Evolutionary conservation across 2,888 invertebrate genomes (phyloP), one percentile per base, ranked within the genome.

Genomic region (Atrina japonica): DNA sequence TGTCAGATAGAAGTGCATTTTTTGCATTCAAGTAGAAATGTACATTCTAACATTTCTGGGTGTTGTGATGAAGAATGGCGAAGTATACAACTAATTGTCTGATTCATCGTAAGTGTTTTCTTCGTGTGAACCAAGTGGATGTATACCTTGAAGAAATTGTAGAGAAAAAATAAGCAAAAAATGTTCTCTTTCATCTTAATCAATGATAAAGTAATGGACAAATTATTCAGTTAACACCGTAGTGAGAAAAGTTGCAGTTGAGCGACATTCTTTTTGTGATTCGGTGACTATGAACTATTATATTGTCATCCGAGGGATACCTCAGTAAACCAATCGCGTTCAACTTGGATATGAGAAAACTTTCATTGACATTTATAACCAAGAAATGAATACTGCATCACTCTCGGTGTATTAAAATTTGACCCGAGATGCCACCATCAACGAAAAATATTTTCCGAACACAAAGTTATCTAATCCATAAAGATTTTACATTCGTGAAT

Each of bases 401-500:
- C 25, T 25, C 11, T 25, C 25, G 18, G 27, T 29, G 41, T 61
- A 18, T 61, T 61, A 61, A 61, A 30, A 30, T 61, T 61, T 61
- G 47, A 61, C 49, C 49, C 49, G 49, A 61, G 49, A 61, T 61
- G 61, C 49, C 61, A 49, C 43, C 49, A 61, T 49, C 61, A 43
- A 29, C 47, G 47, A 61, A 61, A 61, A 25, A 35, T 35, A 35
- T 35, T 35, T 35, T 35, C 11, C 35, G 35, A 35, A 35, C 35
- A 35, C 35, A 35, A 35, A 35, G 35, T 35, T 35, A 35, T 35
- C 35, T 35, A 35, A 35, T 35, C 35, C 35, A 35, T 35, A 35
- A 35, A 35, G 35, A 11, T 35, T 35, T 35, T 35, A 35, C 35
- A 35, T 35, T 35, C 35, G 35, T 35, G 35, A 5, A 35, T 35